These are phyloP conservation scores for Plutomurus gul DNA, from an alignment of 1,140 invertebrate genomes.

Conservation along the genomic window DNA sequence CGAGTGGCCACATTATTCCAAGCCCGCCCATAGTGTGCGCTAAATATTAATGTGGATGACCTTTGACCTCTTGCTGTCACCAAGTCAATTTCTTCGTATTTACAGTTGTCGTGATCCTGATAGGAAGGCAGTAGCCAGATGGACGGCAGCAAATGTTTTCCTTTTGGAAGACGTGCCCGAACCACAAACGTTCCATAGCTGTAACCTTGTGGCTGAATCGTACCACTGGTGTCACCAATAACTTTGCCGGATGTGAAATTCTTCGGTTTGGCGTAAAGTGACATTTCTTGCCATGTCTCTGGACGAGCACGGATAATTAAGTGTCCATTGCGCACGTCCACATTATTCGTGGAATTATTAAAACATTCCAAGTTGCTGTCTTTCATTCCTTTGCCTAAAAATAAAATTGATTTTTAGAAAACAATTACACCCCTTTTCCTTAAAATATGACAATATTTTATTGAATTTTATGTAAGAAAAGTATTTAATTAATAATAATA, in stretches of 20 bases:
- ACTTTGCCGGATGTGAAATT: conserved; percentile 48
- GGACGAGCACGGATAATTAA: conserved; percentile 38
- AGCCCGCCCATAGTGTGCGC: conserved; percentile 33
- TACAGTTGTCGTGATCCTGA: conserved; percentile 44
- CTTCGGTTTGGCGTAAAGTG: conserved; percentile 26
- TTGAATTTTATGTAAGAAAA: no score
- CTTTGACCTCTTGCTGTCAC: conserved; percentile 41
- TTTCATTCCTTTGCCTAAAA: conserved; percentile 43
- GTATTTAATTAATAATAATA: no score
- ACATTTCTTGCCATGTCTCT: conserved; percentile 29
- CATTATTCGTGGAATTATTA: conserved; percentile 31
- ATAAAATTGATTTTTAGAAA: conserved; percentile 16
- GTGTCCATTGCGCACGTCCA: conserved; percentile 40
- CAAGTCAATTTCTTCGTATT: conserved; percentile 51
- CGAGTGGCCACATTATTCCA: conserved; percentile 11
- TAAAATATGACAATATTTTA: no score
- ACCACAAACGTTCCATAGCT: conserved; percentile 48
- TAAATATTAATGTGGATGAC: conserved; percentile 38
- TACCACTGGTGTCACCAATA: background rate
- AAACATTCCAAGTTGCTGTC: conserved; percentile 50
- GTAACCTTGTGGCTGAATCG: conserved; percentile 4
- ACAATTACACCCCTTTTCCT: no score
- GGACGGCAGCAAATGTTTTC: conserved; percentile 46
- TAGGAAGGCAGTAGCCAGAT: conserved; percentile 47
- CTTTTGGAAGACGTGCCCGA: conserved; percentile 45